These are phyloP conservation scores for Strigamia transsilvanica DNA, from an alignment of 2,888 invertebrate genomes.

Conservation along the genomic window DNA sequence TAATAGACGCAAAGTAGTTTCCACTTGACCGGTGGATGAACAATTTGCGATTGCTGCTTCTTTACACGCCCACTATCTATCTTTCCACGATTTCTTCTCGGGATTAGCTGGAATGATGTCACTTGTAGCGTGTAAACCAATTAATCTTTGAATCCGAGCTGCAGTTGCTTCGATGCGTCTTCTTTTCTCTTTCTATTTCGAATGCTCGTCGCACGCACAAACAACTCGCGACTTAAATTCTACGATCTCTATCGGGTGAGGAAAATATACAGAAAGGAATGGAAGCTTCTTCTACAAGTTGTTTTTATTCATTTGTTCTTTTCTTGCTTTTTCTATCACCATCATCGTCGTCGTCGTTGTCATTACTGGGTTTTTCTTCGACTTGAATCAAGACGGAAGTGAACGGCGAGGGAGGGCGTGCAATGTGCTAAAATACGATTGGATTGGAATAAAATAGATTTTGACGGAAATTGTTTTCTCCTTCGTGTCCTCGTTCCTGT, in stretches of 20 bases:
- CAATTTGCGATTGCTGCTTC: background rate
- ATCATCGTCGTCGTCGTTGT: background rate
- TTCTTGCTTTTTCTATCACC: background rate
- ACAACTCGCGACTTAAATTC: background rate
- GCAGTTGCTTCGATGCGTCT: background rate
- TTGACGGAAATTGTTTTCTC: slow-evolving; percentile 45
- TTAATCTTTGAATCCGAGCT: background rate
- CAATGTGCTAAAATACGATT: slow-evolving; percentile 24
- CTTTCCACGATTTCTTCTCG: background rate
- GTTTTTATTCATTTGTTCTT: background rate
- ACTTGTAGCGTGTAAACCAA: slow-evolving; percentile 17
- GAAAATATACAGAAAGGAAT: background rate
- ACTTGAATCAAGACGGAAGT: slow-evolving; percentile 33
- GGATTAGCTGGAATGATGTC: slow-evolving; percentile 7
- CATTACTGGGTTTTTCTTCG: background rate
- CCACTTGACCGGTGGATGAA: background rate
- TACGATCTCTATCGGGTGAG: background rate
- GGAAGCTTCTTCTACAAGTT: too few relatives aligned
- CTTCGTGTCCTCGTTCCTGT: background rate
- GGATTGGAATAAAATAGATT: slow-evolving; percentile 44
- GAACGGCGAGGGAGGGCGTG: background rate
- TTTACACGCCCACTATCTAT: background rate
- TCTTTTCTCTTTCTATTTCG: background rate
- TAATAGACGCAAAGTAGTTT: background rate
- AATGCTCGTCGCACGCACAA: background rate